A percentile compares a stretch with the other conserved stretches of the same genome.
These are phyloP conservation scores for Drosophila aldrichi DNA, from an alignment of 2,888 invertebrate species.

Conservation along the genomic window DNA sequence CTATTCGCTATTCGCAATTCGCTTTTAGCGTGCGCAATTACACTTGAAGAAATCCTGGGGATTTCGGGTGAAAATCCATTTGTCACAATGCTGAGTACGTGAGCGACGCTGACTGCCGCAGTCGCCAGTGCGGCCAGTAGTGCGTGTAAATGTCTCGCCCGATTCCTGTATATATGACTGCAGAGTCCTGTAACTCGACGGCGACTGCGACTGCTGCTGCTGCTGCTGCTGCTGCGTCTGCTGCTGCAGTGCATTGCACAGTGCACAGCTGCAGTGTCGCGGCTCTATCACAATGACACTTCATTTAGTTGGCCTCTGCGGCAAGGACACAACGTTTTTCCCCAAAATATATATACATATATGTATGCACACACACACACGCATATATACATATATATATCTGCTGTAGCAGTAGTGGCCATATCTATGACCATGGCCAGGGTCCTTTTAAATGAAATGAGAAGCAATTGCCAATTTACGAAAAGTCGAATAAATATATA, in stretches of 20 bases:
- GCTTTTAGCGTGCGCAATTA: slow-evolving; percentile 76
- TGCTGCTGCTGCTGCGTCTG: slow-evolving; percentile 19
- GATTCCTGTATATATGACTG: slow-evolving; percentile 46
- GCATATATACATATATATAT: not conserved
- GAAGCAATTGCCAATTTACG: slow-evolving; percentile 1
- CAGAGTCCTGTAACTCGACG: slow-evolving; percentile 32
- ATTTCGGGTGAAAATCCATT: slow-evolving; percentile 79
- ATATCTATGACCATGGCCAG: slow-evolving; percentile 43
- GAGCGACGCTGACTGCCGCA: slow-evolving; percentile 68
- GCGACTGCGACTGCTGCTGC: slow-evolving; percentile 18
- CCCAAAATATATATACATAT: slow-evolving; percentile 49
- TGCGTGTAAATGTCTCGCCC: slow-evolving; percentile 74
- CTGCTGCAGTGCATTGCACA: slow-evolving; percentile 35
- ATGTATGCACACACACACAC: not conserved
- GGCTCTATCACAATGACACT: slow-evolving; percentile 80
- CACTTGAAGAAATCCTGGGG: slow-evolving; percentile 79
- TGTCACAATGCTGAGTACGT: slow-evolving; percentile 82
- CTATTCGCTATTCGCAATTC: slow-evolving; percentile 30
- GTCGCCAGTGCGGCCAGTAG: slow-evolving; percentile 48
- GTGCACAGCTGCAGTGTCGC: slow-evolving; percentile 60
- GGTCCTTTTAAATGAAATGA: slow-evolving; percentile 38
- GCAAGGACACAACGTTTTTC: slow-evolving; percentile 55
- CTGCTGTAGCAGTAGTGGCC: not conserved
- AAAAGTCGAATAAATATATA: slow-evolving; percentile 4
- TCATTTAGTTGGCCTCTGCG: slow-evolving; percentile 77